phyloP scores from a whole-genome alignment of 1,140 invertebrate genomes.

The Paraescarpia echinospica region DNA sequence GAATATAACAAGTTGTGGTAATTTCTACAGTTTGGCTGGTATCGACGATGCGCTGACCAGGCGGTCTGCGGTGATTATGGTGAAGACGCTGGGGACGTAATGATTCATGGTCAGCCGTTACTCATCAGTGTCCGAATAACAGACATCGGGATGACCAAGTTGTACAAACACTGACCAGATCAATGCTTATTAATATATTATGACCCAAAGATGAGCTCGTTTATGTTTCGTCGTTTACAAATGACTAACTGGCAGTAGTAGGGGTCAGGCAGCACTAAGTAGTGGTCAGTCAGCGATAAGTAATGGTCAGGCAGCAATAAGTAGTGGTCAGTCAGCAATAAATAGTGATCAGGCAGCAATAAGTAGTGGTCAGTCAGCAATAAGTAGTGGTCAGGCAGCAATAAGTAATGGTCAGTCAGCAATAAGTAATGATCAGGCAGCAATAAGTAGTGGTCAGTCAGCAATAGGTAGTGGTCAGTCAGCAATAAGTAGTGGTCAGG shows the following conservation, averaged over 20 bases:
- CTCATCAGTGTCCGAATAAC: background rate
- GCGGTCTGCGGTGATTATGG: background rate
- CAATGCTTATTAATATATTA: too few relatives aligned
- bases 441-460: background rate
- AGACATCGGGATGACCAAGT: background rate
- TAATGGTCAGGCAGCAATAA: background rate
- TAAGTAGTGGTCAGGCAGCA: too few relatives aligned
- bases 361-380: background rate
- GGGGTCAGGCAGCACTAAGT: too few relatives aligned
- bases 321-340: background rate
- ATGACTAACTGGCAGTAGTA: background rate
- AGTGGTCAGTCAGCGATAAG: too few relatives aligned
- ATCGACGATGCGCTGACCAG: background rate
- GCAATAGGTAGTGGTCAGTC: background rate
- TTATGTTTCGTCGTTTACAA: background rate
- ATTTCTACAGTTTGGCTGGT: background rate
- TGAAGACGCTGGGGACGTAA: background rate
- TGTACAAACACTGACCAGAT: background rate
- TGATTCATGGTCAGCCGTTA: background rate
- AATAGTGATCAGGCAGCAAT: background rate
- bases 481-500: background rate
- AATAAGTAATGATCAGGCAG: too few relatives aligned
- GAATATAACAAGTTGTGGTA: background rate
- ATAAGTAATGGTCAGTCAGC: too few relatives aligned
- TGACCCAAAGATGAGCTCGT: background rate